A percentile compares a stretch with the other conserved stretches of the same genome.
These are phyloP conservation scores for Telmatherina bonti DNA, from an alignment of 2,797 vertebrate genomes.

Conservation along the genomic window DNA sequence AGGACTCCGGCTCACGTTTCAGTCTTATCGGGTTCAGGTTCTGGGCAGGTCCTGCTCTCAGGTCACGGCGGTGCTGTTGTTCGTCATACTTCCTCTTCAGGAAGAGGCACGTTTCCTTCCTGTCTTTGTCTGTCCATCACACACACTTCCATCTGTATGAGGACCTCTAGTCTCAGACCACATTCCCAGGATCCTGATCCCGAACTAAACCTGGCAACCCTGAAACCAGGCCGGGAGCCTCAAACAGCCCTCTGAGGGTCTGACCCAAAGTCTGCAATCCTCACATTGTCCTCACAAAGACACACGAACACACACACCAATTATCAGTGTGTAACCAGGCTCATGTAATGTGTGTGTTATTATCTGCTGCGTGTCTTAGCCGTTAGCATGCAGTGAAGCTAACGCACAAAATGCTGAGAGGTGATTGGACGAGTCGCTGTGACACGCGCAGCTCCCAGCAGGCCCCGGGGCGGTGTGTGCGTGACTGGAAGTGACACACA, in stretches of 20 bases:
- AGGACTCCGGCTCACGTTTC: too few species aligned
- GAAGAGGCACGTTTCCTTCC: constrained; percentile 27
- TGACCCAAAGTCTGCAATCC: neutral
- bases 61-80: neutral
- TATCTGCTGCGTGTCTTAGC: constrained; percentile 39
- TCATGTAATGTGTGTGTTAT: constrained; percentile 49
- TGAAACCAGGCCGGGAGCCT: neutral
- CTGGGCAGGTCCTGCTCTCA: too few species aligned
- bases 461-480: constrained; percentile 29
- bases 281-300: neutral
- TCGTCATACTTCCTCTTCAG: constrained; percentile 1
- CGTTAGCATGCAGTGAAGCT: constrained; percentile 43
- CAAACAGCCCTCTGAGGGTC: too few species aligned
- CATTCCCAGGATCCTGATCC: neutral
- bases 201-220: neutral
- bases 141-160: neutral
- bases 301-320: constrained; percentile 17
- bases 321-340: constrained; percentile 52
- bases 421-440: constrained; percentile 48
- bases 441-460: constrained; percentile 40
- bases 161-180: neutral
- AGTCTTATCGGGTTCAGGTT: too few species aligned
- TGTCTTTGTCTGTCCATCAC: constrained; percentile 25
- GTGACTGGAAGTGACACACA: constrained; percentile 51
- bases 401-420: constrained; percentile 23